Evolutionary conservation across 2,113 vertebrate genomes (phyloP), one percentile per base, ranked within the genome.

Genomic region (Oncorhynchus masou): DNA sequence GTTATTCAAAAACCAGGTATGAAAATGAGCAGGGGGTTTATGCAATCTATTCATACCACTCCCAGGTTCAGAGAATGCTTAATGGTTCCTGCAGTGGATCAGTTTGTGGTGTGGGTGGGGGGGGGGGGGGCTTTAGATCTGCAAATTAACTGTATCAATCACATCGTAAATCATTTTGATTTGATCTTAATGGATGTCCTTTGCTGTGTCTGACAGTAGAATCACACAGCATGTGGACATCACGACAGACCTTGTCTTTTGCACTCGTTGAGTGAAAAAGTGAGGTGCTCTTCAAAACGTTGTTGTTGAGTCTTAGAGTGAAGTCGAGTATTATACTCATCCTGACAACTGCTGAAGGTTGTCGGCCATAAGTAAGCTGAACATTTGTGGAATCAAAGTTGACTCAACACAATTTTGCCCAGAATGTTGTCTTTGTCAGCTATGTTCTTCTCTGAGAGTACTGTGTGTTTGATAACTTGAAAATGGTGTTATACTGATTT

Each of bases 161-260:
- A 62, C 64, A 34, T 48, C 39, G 31, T 79, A 49, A 71, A 82
- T 82, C 76, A 79, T 29, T 49, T 39, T 27, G 68, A 78, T 78
- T 68, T 1, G 70, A 69, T 69, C 73, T 79, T 69, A 73, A 76
- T 75, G 45, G 69, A 75, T 16, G 48, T 31, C 34, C 27, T 20
- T 71, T 25, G 25, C 54, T 54, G 48, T n/a, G 11, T 12, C 73
- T 29, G 49, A 69, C 64, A 7, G 24, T 22, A 24, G 68, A 78
- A 57, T 60, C 60, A 67, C 11, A 65, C 51, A 29, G 27, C 62
- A 57, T 20, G 19, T 24, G 45, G 15, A 51, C 51, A 62, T 31
- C 66, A 31, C 12, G 15, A 68, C 66, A 27, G 16, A 34, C 25
- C 22, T 11, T 12, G 49, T 25, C 1, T 27, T 2, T 22, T 81